Conservation (phyloP, 2,888 invertebrate genomes). For the Amiota communis region DNA sequence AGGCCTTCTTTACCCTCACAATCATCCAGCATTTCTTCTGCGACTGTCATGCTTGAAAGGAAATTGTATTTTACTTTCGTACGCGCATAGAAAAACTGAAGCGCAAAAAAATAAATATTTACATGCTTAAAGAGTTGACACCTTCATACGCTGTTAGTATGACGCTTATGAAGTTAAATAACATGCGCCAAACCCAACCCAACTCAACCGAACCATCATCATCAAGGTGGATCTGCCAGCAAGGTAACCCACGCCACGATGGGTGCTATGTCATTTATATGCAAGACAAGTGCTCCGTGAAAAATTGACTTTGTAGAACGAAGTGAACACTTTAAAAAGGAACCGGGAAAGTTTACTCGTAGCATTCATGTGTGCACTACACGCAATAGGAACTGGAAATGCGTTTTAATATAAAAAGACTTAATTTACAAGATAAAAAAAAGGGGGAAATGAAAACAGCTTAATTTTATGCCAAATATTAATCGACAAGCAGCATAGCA, state of each 20-base stretch:
- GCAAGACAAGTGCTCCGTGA: slow-evolving; percentile 66
- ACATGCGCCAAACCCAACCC: background rate
- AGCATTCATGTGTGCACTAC: too few relatives aligned
- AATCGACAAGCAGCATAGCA: too few relatives aligned
- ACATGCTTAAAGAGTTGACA: slow-evolving; percentile 59
- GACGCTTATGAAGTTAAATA: slow-evolving; percentile 5
- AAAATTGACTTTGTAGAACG: slow-evolving; percentile 50
- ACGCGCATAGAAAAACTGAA: background rate
- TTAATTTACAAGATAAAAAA: too few relatives aligned
- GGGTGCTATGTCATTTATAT: slow-evolving; percentile 60
- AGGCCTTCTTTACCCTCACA: too few relatives aligned
- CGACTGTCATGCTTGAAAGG: slow-evolving; percentile 39
- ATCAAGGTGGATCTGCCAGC: background rate
- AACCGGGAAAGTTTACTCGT: too few relatives aligned
- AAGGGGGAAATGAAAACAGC: too few relatives aligned
- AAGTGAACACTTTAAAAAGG: too few relatives aligned
- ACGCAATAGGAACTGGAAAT: too few relatives aligned
- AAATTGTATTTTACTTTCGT: slow-evolving; percentile 54
- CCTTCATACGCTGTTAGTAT: slow-evolving; percentile 35
- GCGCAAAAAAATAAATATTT: background rate
- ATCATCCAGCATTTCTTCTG: background rate
- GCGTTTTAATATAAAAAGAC: too few relatives aligned
- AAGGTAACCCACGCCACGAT: background rate
- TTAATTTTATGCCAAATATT: too few relatives aligned
- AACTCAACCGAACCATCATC: too few relatives aligned